Conservation (phyloP, 2,888 invertebrate genomes). For the Venusia cambrica region DNA sequence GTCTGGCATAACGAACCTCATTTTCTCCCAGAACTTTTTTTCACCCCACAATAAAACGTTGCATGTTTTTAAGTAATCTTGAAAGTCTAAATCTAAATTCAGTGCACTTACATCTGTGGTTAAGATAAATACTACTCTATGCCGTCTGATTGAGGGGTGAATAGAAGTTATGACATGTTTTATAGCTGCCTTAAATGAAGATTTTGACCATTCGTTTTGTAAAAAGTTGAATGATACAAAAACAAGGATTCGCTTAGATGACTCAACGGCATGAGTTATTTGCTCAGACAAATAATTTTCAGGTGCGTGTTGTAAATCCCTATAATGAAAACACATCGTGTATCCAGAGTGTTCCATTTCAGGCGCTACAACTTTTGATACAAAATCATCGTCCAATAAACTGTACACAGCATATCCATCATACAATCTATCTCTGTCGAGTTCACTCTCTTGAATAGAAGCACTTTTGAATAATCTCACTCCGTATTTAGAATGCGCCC, state of each 20-base stretch:
- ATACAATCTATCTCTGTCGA: constrained; percentile 86
- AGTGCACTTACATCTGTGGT: constrained; percentile 85
- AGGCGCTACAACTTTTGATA: constrained; percentile 84
- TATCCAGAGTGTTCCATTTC: constrained; percentile 87
- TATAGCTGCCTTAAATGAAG: constrained; percentile 90
- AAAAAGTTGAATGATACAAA: constrained; percentile 91
- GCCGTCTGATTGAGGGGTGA: constrained; percentile 83
- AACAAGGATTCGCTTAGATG: constrained; percentile 86
- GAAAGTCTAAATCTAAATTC: constrained; percentile 88
- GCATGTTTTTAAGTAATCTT: constrained; percentile 86
- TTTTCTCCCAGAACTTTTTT: constrained; percentile 94
- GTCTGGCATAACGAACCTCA: constrained; percentile 91
- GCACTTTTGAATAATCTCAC: constrained; percentile 86
- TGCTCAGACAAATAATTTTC: constrained; percentile 83
- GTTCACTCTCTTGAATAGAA: constrained; percentile 78
- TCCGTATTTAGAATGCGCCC: constrained; percentile 91
- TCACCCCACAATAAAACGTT: constrained; percentile 89
- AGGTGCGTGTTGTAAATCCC: constrained; percentile 81
- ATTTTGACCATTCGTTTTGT: constrained; percentile 90
- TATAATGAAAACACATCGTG: constrained; percentile 86
- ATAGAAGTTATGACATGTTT: constrained; percentile 85
- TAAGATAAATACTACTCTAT: constrained; percentile 79
- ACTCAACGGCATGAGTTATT: constrained; percentile 82
- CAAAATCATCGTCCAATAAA: constrained; percentile 88
- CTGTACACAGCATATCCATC: constrained; percentile 95